Evolutionary conservation across 2,888 invertebrate genomes (phyloP), one percentile per base, ranked within the genome.

Genomic region (Antitype chi): DNA sequence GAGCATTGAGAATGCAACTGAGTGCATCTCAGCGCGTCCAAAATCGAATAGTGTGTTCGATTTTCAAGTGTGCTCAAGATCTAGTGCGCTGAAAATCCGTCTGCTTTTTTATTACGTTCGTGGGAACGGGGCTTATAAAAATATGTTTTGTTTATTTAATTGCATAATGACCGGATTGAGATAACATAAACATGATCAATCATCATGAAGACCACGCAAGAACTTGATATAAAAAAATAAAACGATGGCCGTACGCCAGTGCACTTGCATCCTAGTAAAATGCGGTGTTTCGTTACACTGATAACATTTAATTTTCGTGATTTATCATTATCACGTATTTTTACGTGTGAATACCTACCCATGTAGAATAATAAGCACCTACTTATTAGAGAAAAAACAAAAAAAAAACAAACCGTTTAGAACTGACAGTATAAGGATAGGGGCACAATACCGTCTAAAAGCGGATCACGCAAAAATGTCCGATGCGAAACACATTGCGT

Each of bases 401-500:
- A 25, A n/a, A 7, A 15, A 15, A 5, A 43, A 53, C 3, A 4
- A 67, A 9, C 11, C 17, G 9, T 47, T 6, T 49, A 6, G 47
- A 55, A 49, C 25, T 62, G 43, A 8, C 47, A 20, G n/a, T 11
- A 15, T 43, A 76, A 2, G 38, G 38, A 63, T 63, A 49, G 32
- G 43, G 32, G 57, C 59, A 73, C 25, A 52, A 59, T 66, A 49
- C 43, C 32, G 49, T 80, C 72, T 76, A 76, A 74, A 84, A 76
- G 32, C 66, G 66, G 71, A 74, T 72, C 64, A n/a, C n/a, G n/a
- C n/a, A 78, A 78, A 85, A 74, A 78, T 81, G 78, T 74, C 32
- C 53, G 57, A 72, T 81, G 55, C 15, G 60, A 84, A 73, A 82
- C 78, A 85, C 85, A 74, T 73, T 81, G 73, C 63, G 69, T 32